Conservation (phyloP, 2,797 vertebrate species). For the Sebastes hubbsi region DNA sequence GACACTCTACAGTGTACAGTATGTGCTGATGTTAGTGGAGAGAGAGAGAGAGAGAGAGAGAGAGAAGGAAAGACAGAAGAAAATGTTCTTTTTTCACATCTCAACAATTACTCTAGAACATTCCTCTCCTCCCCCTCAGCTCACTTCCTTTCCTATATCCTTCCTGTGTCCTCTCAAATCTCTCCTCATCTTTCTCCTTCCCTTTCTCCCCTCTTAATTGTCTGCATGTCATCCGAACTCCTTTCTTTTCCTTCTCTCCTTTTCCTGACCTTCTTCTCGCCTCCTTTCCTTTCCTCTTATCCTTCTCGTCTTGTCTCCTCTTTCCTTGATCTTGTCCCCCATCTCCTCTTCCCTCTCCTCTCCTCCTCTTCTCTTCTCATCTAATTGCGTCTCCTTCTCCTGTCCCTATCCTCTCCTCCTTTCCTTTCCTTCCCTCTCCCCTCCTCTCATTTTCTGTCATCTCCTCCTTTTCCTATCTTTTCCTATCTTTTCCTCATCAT, state of each 20-base stretch:
- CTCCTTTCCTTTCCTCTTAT: too few relatives aligned
- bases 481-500: not conserved
- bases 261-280: too few relatives aligned
- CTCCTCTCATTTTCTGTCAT: not conserved
- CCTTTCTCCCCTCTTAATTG: too few relatives aligned
- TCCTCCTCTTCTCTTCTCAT: not conserved
- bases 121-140: not conserved
- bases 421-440: not conserved
- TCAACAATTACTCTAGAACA: not conserved
- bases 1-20: conserved; percentile 47
- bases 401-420: not conserved
- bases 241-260: not conserved
- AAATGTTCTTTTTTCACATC: not conserved
- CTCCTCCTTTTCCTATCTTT: not conserved
- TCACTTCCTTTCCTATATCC: not conserved
- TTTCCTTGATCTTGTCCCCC: too few relatives aligned
- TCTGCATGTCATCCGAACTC: not conserved
- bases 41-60: not conserved
- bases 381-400: not conserved
- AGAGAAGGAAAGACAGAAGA: not conserved
- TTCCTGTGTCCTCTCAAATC: not conserved
- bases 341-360: too few relatives aligned
- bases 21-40: not conserved
- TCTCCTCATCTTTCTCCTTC: not conserved
- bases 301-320: not conserved